Evolutionary conservation across 2,888 invertebrate species (phyloP).

Genomic region (Ganaspis brasiliensis): DNA sequence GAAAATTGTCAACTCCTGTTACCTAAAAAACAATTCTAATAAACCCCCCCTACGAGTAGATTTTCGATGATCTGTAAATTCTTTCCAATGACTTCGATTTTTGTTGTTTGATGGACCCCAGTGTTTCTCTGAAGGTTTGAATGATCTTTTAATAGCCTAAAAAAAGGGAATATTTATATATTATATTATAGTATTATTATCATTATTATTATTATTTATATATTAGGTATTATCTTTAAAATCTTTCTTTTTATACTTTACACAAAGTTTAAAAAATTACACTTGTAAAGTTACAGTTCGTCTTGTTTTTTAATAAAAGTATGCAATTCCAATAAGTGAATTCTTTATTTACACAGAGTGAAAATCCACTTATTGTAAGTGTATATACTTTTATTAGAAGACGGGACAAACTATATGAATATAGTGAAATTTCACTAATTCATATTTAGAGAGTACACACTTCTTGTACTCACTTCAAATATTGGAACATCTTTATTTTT

Average conservation of each 20-base stretch:
- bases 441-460: too few species aligned
- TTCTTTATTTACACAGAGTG: conserved; percentile 40
- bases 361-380: too few species aligned
- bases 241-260: too few species aligned
- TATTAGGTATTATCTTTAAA: too few species aligned
- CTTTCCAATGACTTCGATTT: conserved; percentile 72
- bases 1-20: neutral
- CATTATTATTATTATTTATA: too few species aligned
- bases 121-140: conserved; percentile 66
- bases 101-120: conserved; percentile 76
- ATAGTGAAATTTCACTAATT: too few species aligned
- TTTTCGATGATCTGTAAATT: conserved; percentile 68
- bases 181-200: too few species aligned
- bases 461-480: conserved; percentile 72
- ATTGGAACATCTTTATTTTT: conserved; percentile 66
- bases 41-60: conserved; percentile 51
- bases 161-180: conserved; percentile 31
- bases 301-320: too few species aligned
- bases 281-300: too few species aligned
- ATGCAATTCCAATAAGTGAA: neutral
- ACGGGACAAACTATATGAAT: too few species aligned
- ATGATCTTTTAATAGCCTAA: conserved; percentile 71
- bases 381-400: too few species aligned
- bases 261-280: too few species aligned
- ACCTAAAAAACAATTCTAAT: conserved; percentile 52